Evolutionary conservation across 2,113 vertebrate genomes (phyloP).

Genomic region (Phalacrocorax carbo): DNA sequence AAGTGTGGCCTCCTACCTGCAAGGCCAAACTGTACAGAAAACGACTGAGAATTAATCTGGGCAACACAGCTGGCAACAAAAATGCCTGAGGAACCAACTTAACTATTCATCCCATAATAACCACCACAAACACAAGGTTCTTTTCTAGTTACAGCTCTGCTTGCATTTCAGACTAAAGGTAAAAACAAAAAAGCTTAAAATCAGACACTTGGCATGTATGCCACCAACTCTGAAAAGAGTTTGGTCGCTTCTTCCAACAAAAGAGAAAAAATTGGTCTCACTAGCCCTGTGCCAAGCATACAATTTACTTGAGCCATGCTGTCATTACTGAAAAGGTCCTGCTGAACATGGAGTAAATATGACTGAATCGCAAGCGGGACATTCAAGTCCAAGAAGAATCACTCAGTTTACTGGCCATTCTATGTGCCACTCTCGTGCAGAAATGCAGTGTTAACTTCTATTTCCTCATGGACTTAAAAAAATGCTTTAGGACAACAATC

Average conservation of each 20-base stretch:
- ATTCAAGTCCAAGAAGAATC: background rate
- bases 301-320: background rate
- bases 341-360: background rate
- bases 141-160: background rate
- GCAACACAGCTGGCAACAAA: background rate
- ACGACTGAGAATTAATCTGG: background rate
- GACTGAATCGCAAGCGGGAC: background rate
- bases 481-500: background rate
- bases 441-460: background rate
- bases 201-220: background rate
- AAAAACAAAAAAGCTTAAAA: background rate
- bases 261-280: background rate
- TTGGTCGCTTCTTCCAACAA: fast-evolving
- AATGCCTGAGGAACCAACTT: background rate
- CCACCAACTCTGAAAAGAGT: background rate
- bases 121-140: background rate
- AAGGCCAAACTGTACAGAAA: background rate
- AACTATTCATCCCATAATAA: background rate
- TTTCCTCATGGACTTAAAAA: background rate
- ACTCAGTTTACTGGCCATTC: background rate
- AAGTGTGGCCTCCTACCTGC: background rate
- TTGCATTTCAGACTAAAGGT: background rate
- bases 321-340: background rate
- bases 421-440: background rate
- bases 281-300: background rate